Evolutionary conservation across 1,140 invertebrate species (phyloP), one percentile per base, ranked within the genome.

Genomic region (Trissolcus basalis): DNA sequence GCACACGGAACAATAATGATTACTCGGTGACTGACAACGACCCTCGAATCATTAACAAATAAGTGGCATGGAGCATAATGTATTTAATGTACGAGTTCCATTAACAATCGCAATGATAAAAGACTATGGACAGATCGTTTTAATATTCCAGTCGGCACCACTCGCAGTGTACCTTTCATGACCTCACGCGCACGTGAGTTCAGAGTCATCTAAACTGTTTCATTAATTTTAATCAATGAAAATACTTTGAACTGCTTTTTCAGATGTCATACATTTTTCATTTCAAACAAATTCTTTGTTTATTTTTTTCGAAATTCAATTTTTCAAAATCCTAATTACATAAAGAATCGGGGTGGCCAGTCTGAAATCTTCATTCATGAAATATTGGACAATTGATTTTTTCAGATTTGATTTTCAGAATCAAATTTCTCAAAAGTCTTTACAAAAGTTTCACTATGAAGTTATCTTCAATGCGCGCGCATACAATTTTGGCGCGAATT

Each of bases 31-130:
- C 74, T 49, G 65, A 58, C 51, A 67, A 71, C 73, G 79, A 75
- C 77, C 79, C 79, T 81, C 73, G 59, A 77, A 81, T 78, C 69
- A 64, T 72, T 77, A 61, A 70, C 78, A 51, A 71, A 74, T 64
- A 59, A 73, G 67, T 69, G 54, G 71, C 48, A 73, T 69, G 77
- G 71, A 63, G 63, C 64, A 71, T 77, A 77, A 72, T 74, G 55
- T 70, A 61, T 54, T 50, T 69, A 65, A 73, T 74, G 55, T 64
- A 74, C 61, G 73, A 77, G 49, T 74, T 77, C 77, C 74, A 77
- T 79, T 79, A 76, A 49, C 72, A 72, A 69, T 50, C 43, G 41
- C 53, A 63, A 72, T 72, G 70, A 80, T 80, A 71, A 27, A 27
- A 74, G 70, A 77, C 56, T 55, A 75, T 68, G 59, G 54, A 43